Conservation (phyloP, 2,113 vertebrate genomes). For the Eretmochelys imbricata region DNA sequence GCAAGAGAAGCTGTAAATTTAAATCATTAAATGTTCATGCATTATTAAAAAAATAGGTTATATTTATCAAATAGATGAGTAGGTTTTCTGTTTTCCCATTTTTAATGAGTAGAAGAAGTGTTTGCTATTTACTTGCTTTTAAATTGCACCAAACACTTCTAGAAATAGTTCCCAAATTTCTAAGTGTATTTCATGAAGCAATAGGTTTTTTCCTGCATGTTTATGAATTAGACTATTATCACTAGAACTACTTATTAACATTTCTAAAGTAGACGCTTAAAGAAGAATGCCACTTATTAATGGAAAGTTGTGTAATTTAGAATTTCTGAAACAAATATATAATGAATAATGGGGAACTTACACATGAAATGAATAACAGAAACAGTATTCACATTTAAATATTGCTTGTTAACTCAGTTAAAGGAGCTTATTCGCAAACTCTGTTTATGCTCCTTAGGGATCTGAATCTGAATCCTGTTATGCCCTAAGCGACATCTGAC, state of each 20-base stretch:
- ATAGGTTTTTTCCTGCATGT: not conserved
- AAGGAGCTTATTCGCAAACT: not conserved
- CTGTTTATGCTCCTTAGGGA: not conserved
- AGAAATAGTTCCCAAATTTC: slow-evolving; percentile 68
- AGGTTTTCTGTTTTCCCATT: slow-evolving; percentile 35
- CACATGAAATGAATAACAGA: fast-evolving
- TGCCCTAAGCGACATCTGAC: not conserved
- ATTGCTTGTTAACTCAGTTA: not conserved
- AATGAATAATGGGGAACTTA: not conserved
- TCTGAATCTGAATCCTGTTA: not conserved
- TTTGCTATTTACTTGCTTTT: slow-evolving; percentile 63
- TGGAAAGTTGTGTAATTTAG: not conserved
- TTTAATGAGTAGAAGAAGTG: slow-evolving; percentile 63
- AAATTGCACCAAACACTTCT: slow-evolving; percentile 48
- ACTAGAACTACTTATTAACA: not conserved
- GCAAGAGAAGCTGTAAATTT: slow-evolving; percentile 40
- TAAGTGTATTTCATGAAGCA: slow-evolving; percentile 65
- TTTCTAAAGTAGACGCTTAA: not conserved
- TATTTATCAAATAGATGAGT: slow-evolving; percentile 65
- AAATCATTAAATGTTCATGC: slow-evolving; percentile 34
- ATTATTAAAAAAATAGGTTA: slow-evolving; percentile 66
- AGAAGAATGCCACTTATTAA: not conserved
- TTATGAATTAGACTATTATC: slow-evolving; percentile 39
- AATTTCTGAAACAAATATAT: not conserved
- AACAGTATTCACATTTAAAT: not conserved